These are phyloP conservation scores for Cyprinella venusta DNA, from an alignment of 2,797 vertebrate genomes.

Conservation along the genomic window DNA sequence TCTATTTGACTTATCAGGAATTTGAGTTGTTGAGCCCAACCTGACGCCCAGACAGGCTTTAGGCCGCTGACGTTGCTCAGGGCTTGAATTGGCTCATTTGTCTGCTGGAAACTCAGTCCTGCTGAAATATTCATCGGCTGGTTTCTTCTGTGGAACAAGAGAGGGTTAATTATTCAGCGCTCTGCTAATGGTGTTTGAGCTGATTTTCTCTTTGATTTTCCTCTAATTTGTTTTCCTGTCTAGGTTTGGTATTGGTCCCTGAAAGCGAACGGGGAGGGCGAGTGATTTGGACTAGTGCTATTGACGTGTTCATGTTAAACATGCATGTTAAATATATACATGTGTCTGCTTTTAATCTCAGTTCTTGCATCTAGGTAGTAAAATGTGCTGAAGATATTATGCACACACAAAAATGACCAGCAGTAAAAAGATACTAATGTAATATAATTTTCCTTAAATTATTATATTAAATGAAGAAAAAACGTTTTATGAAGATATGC, in stretches of 20 bases:
- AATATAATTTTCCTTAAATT: no score
- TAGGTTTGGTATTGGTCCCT: conserved; percentile 48
- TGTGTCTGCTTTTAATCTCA: not conserved
- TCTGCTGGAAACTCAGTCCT: conserved; percentile 56
- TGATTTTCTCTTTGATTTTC: conserved; percentile 67
- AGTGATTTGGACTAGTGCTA: not conserved
- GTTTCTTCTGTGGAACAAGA: conserved; percentile 54
- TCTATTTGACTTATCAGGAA: not conserved
- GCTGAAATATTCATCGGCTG: conserved; percentile 68
- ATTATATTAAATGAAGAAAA: no score
- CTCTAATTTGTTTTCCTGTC: conserved; percentile 50
- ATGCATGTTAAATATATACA: not conserved
- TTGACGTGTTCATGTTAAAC: not conserved
- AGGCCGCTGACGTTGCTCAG: not conserved
- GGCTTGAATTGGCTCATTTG: conserved; percentile 56
- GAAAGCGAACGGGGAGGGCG: conserved; percentile 49
- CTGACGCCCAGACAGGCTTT: not conserved
- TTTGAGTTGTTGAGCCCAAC: not conserved
- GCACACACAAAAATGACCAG: no score
- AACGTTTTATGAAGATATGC: not conserved
- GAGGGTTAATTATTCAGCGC: conserved; percentile 73
- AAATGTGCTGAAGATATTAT: not conserved
- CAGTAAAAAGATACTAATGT: not conserved
- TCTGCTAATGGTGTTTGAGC: conserved; percentile 66
- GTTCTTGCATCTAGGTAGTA: not conserved